A percentile compares a stretch with the other conserved stretches of the same genome.
Evolutionary conservation across 2,797 vertebrate species (phyloP).

Genomic region (Hipposideros larvatus): DNA sequence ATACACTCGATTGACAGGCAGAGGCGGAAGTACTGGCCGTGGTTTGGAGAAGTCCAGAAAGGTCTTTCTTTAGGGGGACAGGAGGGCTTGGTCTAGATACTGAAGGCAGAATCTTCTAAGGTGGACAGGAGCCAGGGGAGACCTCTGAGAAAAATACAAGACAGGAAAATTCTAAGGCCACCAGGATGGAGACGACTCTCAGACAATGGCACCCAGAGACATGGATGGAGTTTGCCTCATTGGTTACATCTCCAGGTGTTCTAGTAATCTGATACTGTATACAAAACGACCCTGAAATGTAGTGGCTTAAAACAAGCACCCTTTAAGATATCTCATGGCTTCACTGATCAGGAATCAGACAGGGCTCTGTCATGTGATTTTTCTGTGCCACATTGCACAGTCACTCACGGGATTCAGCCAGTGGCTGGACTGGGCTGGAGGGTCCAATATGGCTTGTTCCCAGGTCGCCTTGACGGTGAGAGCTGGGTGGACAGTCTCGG

Average conservation of each 20-base stretch:
- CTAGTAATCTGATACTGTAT: not conserved
- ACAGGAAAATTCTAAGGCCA: not conserved
- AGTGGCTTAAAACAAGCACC: not conserved
- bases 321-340: not conserved
- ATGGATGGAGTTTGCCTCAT: not conserved
- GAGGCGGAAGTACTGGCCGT: not conserved
- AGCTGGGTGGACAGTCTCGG: not conserved
- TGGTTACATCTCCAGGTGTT: not conserved
- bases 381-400: not conserved
- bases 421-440: not conserved
- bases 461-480: not conserved
- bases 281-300: not conserved
- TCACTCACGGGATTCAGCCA: rapidly evolving
- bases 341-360: not conserved
- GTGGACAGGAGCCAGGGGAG: not conserved
- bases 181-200: not conserved
- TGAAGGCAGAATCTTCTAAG: not conserved
- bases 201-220: not conserved
- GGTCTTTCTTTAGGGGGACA: not conserved
- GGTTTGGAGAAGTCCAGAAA: not conserved
- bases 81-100: not conserved
- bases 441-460: not conserved
- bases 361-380: not conserved
- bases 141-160: not conserved
- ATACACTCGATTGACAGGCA: not conserved